Evolutionary conservation across 1,140 invertebrate species (phyloP).

Genomic region (Ips nitidus): DNA sequence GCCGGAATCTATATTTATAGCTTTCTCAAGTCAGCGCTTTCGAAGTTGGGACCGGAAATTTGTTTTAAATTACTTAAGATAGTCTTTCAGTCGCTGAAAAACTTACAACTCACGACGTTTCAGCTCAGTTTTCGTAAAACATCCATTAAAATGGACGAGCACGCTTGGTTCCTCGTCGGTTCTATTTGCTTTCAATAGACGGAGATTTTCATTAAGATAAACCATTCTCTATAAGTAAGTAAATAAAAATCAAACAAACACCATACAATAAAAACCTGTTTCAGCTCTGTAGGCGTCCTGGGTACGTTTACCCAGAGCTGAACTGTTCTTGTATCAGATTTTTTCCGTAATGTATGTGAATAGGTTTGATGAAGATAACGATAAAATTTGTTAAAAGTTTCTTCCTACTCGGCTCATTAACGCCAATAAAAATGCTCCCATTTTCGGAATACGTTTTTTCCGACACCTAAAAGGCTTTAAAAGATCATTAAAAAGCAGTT

Average conservation of each 20-base stretch:
- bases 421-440: conserved; percentile 16
- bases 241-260: neutral
- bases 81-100: too few species aligned
- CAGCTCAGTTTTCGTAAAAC: neutral
- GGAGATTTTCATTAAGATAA: conserved; percentile 20
- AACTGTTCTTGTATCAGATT: neutral
- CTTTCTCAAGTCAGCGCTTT: neutral
- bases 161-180: neutral
- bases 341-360: neutral
- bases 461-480: conserved; percentile 22
- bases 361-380: neutral
- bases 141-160: conserved; percentile 6
- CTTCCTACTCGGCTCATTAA: neutral
- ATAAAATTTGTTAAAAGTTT: conserved; percentile 9
- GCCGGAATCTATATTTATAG: too few species aligned
- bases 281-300: conserved; percentile 5
- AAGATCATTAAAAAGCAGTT: conserved; percentile 25
- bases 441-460: conserved; percentile 3
- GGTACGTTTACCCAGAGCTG: neutral
- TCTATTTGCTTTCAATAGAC: conserved; percentile 10
- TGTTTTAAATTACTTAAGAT: conserved; percentile 6
- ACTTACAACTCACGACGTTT: too few species aligned
- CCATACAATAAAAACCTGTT: conserved; percentile 3
- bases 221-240: conserved; percentile 4
- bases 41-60: conserved; percentile 2